Base-by-base conservation (phyloP, 2,888 invertebrate genomes). In the Idaea aversata region DNA sequence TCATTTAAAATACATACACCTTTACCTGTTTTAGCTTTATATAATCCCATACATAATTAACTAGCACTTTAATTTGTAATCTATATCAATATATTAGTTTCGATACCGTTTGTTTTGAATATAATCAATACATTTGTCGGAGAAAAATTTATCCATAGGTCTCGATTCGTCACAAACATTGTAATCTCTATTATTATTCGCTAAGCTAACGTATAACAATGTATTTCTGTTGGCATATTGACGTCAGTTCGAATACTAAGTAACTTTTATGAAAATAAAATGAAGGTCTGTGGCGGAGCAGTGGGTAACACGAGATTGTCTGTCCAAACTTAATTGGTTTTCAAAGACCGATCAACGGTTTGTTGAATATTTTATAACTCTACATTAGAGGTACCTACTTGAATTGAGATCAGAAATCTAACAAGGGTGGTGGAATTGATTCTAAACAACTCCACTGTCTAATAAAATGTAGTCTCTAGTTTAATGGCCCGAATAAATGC, bases 1-100 rank as follows among this genome's bases (percentile, higher is more conserved):
- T 90, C 92, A 91, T 93, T 83, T 87, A 91, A 88, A 87, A 91
- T 91, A 90, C 88, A 91, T 88, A 81, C 78, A 78, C 73, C 74
- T 71, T 78, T 77, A 80, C 75, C 82, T 80, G 78, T 75, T 81
- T 82, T 73, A 81, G 81, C 82, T 85, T 86, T 70, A 71, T 74
- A 72, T 72, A 71, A 68, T 59, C 68, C 63, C 63, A 38, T 71
- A 69, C 68, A 74, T 74, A 68, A 70, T 70, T 71, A 66, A 74
- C 63, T 61, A 63, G 65, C 62, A 61, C 67, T 69, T 66, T 70
- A 70, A 68, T 71, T n/a, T 71, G 67, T 71, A 66, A 66, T 66
- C 61, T 59, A 58, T 62, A 62, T 61, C 63, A 64, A 62, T 67
- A 67, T 67, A 66, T 67, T 70, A 0, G 47, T 47, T 47, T 7